These are phyloP conservation scores for Caenorhabditis brenneri DNA, from an alignment of 1,140 invertebrate genomes.

Conservation along the genomic window DNA sequence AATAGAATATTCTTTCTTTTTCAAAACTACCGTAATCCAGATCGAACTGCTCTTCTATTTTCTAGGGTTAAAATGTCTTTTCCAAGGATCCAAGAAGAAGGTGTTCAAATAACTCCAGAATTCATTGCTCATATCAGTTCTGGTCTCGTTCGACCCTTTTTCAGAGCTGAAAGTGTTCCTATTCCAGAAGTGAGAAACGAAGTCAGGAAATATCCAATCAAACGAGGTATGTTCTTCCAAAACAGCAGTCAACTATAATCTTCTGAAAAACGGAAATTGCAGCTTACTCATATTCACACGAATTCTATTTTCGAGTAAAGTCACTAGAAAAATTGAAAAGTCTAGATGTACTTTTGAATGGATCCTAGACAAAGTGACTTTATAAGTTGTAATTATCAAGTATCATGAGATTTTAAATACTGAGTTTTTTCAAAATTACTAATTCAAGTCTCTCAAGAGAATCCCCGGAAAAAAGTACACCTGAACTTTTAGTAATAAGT, in stretches of 20 bases:
- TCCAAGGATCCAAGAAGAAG: not conserved
- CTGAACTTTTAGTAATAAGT: not conserved
- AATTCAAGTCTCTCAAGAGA: too few relatives aligned
- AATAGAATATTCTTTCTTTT: too few relatives aligned
- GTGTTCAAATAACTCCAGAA: not conserved
- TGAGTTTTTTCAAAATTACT: too few relatives aligned
- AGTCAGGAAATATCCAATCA: not conserved
- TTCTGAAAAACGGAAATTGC: not conserved
- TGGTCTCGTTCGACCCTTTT: not conserved
- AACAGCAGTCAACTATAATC: too few relatives aligned
- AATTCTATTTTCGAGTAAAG: not conserved
- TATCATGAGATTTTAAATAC: too few relatives aligned
- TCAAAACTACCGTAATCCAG: too few relatives aligned
- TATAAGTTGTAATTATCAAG: too few relatives aligned
- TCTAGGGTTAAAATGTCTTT: not conserved
- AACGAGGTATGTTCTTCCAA: not conserved
- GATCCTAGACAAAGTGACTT: not conserved
- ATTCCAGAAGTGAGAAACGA: not conserved
- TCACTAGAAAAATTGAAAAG: not conserved
- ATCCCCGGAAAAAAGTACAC: not conserved
- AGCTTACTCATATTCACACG: not conserved
- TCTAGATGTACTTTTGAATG: not conserved
- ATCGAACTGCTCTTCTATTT: not conserved
- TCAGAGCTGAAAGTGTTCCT: not conserved
- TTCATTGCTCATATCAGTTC: slow-evolving; percentile 1